phyloP scores from a whole-genome alignment of 1,140 invertebrate genomes.

The Heliconius congener region DNA sequence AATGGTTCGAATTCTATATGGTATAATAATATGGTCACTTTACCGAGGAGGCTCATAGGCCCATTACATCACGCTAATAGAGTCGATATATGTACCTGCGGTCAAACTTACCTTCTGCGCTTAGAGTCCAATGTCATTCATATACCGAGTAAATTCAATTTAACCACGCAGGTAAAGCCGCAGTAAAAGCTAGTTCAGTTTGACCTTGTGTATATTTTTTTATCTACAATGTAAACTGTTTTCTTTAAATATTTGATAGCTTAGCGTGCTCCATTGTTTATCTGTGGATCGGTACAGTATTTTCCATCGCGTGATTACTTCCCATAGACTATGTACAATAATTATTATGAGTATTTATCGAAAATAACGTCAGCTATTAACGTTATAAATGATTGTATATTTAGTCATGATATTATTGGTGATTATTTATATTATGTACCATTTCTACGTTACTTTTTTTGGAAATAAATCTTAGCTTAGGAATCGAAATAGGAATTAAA shows the following conservation, averaged over 20 bases:
- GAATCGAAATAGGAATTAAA: too few species aligned
- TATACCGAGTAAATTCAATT: too few species aligned
- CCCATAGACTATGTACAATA: conserved; percentile 31
- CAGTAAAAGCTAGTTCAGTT: too few species aligned
- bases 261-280: conserved; percentile 23
- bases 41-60: too few species aligned
- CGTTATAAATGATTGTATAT: conserved; percentile 28
- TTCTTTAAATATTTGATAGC: conserved; percentile 5
- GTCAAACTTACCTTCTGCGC: too few species aligned
- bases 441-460: neutral
- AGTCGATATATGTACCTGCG: too few species aligned
- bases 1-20: too few species aligned
- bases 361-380: conserved; percentile 36
- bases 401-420: conserved; percentile 31
- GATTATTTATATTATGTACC: neutral
- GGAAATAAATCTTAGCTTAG: neutral
- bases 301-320: conserved; percentile 40
- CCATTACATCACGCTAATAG: too few species aligned
- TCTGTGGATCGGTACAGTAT: conserved; percentile 32
- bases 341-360: conserved; percentile 38
- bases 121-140: too few species aligned
- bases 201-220: neutral
- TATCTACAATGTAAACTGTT: neutral
- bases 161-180: too few species aligned
- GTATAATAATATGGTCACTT: too few species aligned